phyloP scores from a whole-genome alignment of 1,140 invertebrate species.

The Heliconius himera region DNA sequence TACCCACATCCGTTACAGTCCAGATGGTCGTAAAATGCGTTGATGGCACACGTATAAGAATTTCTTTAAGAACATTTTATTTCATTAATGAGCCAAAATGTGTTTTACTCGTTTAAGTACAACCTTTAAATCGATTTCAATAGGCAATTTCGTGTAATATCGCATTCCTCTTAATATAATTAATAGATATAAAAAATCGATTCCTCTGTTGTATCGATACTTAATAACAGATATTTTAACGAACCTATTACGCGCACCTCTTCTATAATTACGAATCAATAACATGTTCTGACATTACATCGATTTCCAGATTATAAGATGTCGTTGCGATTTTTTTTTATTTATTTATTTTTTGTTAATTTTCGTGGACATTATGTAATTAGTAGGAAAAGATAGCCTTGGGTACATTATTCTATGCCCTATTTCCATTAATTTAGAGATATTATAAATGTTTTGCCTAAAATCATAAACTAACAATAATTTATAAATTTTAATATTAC shows the following conservation, averaged over 20 bases:
- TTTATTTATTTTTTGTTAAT: too few species aligned
- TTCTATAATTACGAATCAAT: background rate
- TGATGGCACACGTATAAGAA: constrained; percentile 8
- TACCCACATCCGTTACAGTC: background rate
- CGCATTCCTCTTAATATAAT: constrained; percentile 4
- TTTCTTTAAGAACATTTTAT: constrained; percentile 5
- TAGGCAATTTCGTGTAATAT: background rate
- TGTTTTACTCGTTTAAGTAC: background rate
- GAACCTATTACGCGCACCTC: constrained; percentile 4
- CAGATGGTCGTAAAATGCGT: constrained; percentile 9
- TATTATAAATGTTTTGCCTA: too few species aligned
- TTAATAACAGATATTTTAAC: constrained; percentile 11
- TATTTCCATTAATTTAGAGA: too few species aligned
- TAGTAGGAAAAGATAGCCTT: too few species aligned
- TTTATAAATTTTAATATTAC: too few species aligned
- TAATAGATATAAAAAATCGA: constrained; percentile 14
- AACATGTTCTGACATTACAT: background rate
- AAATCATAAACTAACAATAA: too few species aligned
- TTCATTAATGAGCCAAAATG: constrained; percentile 2
- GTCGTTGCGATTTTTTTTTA: too few species aligned
- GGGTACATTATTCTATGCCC: too few species aligned
- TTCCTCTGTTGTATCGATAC: background rate
- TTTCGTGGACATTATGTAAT: too few species aligned
- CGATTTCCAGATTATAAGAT: background rate
- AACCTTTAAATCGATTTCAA: background rate